phyloP scores from a whole-genome alignment of 2,888 invertebrate genomes.

The Crioceris asparagi region DNA sequence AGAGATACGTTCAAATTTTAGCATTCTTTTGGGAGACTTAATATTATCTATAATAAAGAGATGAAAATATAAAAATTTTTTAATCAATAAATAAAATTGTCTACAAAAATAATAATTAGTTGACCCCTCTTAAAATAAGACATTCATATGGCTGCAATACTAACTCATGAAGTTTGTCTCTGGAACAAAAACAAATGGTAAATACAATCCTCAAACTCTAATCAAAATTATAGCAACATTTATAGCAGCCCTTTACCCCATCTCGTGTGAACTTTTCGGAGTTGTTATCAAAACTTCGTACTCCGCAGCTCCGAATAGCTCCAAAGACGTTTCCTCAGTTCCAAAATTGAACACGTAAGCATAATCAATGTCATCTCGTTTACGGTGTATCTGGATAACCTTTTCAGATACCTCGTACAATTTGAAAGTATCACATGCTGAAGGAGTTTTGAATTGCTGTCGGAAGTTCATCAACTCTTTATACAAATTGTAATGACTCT shows the following conservation, averaged over 20 bases:
- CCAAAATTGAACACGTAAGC: slow-evolving; percentile 36
- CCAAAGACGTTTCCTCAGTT: slow-evolving; percentile 42
- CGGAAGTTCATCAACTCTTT: slow-evolving; percentile 45
- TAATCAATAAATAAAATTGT: no score
- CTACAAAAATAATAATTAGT: no score
- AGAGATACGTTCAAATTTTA: no score
- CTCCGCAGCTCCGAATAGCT: background rate
- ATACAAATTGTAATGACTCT: slow-evolving; percentile 55
- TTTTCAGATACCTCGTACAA: slow-evolving; percentile 12
- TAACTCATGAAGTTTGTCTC: no score
- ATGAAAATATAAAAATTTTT: no score
- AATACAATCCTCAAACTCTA: no score
- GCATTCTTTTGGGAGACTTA: no score
- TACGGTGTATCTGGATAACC: slow-evolving; percentile 14
- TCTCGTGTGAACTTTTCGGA: slow-evolving; percentile 39
- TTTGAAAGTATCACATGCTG: slow-evolving; percentile 9
- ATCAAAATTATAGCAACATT: no score
- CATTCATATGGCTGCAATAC: no score
- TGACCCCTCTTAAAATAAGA: no score
- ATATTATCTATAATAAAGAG: no score
- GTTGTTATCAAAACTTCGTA: slow-evolving; percentile 29
- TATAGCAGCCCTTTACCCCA: slow-evolving; percentile 44
- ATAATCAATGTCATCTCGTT: slow-evolving; percentile 10
- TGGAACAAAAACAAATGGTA: no score
- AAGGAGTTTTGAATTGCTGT: slow-evolving; percentile 26